Base-by-base conservation (phyloP, 2,113 vertebrate genomes). In the Antennarius striatus region DNA sequence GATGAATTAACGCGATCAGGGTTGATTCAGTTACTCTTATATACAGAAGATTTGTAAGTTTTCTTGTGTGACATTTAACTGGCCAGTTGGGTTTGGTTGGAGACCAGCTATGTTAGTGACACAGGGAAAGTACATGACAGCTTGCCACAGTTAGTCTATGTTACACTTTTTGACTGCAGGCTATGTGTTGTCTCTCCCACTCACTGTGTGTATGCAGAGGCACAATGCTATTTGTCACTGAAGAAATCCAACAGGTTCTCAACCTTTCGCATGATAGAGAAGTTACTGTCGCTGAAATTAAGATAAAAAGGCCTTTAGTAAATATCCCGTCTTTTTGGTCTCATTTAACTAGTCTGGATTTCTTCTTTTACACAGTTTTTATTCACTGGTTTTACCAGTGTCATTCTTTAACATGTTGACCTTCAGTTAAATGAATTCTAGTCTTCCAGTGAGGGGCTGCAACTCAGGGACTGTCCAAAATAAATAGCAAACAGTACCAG, bases 151-250 rank as follows among this genome's bases (percentile, higher is more conserved):
- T 59, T 62, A 29, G 69, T 52, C 40, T 49, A 36, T 73, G 62
- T 55, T 65, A 43, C 67, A 58, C 45, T 58, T 71, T 56, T 61
- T 71, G 63, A 73, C 68, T 71, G 73, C 63, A 13, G 51, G 63
- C 73, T 66, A 48, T 67, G 71, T 80, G 63, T 71, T 56, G 57
- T 59, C 57, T 42, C 77, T 74, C 70, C 67, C 73, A 77, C 79
- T 56, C 66, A 47, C 46, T 56, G 32, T 36, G 32, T 36, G 2
- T 1, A 36, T 36, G 36, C 43, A 71, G 75, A 57, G 36, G 39
- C 48, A 71, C 48, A 50, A 10, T 45, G 42, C 17, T 54, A 58
- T 69, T 3, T 57, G 59, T 45, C 39, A 29, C 0, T 54, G 51
- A 5, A 13, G 29, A 63, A 46, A 66, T 77, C 55, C 22, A 39